These are phyloP conservation scores for Pelmatolapia mariae DNA, from an alignment of 2,113 vertebrate species.

Conservation along the genomic window DNA sequence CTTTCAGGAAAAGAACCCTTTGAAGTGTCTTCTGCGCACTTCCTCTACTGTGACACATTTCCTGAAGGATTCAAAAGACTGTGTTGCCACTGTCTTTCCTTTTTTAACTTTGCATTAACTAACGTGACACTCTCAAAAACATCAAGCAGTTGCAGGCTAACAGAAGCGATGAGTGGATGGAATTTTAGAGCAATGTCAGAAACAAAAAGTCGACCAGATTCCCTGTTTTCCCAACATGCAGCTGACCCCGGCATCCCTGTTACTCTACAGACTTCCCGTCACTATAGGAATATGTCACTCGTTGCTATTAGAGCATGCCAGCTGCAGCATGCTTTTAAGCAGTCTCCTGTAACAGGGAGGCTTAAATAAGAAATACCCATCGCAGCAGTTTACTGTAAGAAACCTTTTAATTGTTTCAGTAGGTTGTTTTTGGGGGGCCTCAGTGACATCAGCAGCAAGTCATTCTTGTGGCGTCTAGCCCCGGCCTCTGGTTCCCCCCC, in stretches of 20 bases:
- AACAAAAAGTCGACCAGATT: background rate
- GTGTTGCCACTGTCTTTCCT: background rate
- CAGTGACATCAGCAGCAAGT: background rate
- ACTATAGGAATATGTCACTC: background rate
- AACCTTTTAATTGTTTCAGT: background rate
- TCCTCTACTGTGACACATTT: background rate
- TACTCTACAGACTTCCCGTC: conserved; percentile 12
- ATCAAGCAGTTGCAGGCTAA: background rate
- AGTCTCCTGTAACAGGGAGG: background rate
- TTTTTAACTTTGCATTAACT: background rate
- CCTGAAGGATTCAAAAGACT: background rate
- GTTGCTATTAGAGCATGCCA: background rate
- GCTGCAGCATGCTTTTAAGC: background rate
- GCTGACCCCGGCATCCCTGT: conserved; percentile 21
- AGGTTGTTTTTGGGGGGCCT: background rate
- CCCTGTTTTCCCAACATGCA: conserved; percentile 9
- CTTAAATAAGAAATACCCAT: background rate
- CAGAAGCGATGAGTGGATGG: conserved; percentile 8
- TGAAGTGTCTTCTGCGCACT: background rate
- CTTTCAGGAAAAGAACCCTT: background rate
- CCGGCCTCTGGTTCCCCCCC: conserved; percentile 9
- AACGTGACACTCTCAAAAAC: background rate
- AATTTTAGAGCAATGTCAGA: background rate
- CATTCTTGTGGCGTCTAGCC: conserved; percentile 7
- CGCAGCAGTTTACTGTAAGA: background rate